Conservation (phyloP, 2,797 vertebrate species). For the Lepus townsendii region DNA sequence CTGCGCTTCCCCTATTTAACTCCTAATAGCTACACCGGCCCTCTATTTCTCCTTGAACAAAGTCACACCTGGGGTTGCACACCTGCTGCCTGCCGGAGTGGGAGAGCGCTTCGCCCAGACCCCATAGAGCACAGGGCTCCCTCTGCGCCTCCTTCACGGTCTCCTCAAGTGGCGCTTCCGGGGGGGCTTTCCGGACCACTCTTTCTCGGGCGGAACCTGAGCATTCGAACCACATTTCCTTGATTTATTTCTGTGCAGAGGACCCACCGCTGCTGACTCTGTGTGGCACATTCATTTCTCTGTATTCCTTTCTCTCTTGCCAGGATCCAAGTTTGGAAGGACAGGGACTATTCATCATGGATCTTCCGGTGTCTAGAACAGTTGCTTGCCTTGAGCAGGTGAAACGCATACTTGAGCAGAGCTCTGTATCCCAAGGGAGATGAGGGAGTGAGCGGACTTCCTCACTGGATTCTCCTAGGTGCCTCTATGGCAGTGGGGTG, state of each 20-base stretch:
- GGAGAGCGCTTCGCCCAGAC: neutral
- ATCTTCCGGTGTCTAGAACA: neutral
- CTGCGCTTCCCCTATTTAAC: neutral
- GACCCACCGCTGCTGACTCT: neutral
- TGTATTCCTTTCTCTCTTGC: neutral
- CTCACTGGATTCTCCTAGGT: accelerated
- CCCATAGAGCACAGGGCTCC: neutral
- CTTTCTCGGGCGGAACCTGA: neutral
- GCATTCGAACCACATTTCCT: neutral
- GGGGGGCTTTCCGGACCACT: neutral
- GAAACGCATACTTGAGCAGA: neutral
- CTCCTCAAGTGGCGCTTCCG: neutral
- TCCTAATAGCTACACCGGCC: neutral
- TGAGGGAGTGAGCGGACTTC: neutral
- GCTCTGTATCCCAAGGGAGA: neutral
- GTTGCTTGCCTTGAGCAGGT: neutral
- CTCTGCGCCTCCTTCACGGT: neutral
- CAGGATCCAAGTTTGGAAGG: neutral
- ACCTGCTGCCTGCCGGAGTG: neutral
- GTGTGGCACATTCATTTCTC: accelerated
- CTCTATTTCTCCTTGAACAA: neutral
- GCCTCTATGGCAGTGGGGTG: accelerated
- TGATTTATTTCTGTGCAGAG: neutral
- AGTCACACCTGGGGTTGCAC: neutral
- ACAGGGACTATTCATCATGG: neutral